A percentile compares a stretch with the other conserved stretches of the same genome.
Conservation (phyloP, 2,113 vertebrate species). For the Clarias batrachus region DNA sequence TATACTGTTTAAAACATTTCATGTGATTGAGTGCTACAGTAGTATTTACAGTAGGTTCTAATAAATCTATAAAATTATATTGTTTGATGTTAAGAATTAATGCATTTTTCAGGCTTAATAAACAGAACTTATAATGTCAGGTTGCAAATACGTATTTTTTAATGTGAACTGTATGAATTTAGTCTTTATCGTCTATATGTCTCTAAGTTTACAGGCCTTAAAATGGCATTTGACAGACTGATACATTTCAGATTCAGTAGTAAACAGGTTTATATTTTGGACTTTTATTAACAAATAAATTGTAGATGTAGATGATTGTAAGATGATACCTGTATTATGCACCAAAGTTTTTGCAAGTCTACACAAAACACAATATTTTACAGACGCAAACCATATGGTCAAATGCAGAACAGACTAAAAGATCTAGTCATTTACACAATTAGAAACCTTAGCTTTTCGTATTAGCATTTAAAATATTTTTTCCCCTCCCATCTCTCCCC, state of each 20-base stretch:
- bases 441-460: neutral
- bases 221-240: conserved; percentile 1
- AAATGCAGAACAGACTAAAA: neutral
- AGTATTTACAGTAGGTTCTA: conserved; percentile 4
- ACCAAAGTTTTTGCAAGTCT: neutral
- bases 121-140: neutral
- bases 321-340: neutral
- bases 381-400: neutral
- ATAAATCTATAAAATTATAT: neutral
- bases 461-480: neutral
- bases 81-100: neutral
- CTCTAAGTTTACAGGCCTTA: neutral
- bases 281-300: neutral
- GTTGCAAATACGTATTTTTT: neutral
- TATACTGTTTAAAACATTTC: neutral
- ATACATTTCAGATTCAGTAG: neutral
- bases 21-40: conserved; percentile 2
- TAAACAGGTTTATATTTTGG: neutral
- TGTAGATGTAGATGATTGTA: too few relatives aligned
- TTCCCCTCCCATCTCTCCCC: neutral
- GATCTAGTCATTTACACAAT: neutral
- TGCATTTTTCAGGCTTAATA: neutral
- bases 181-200: neutral
- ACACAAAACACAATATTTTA: neutral
- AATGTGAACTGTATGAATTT: neutral